phyloP scores from a whole-genome alignment of 2,113 vertebrate genomes.

The Tympanuchus pallidicinctus region DNA sequence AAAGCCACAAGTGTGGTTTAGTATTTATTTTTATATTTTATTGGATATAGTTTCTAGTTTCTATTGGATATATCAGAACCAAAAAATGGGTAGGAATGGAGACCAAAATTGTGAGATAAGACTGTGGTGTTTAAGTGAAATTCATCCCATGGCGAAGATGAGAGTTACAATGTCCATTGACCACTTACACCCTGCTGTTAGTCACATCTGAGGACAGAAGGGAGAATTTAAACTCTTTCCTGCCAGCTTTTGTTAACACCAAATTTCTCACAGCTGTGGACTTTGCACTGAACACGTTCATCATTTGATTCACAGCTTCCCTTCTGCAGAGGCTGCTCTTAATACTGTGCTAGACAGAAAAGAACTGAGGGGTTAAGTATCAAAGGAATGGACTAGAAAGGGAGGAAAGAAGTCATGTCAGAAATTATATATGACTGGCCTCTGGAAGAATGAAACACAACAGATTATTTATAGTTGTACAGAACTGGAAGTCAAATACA shows the following conservation, averaged over 20 bases:
- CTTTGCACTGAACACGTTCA: not conserved
- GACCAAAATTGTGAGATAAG: slow-evolving; percentile 11
- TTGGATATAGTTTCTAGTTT: not conserved
- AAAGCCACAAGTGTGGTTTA: not conserved
- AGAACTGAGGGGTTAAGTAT: slow-evolving; percentile 1
- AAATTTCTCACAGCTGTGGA: slow-evolving; percentile 17
- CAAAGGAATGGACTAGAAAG: slow-evolving; percentile 19
- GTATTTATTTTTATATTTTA: not conserved
- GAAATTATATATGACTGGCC: slow-evolving; percentile 20
- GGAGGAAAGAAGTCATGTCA: slow-evolving; percentile 1
- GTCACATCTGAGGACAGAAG: slow-evolving; percentile 39
- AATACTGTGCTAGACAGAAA: not conserved
- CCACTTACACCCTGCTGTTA: slow-evolving; percentile 48
- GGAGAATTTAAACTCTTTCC: slow-evolving; percentile 57
- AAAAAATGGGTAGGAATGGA: slow-evolving; percentile 39
- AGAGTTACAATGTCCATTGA: not conserved
- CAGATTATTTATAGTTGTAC: slow-evolving; percentile 40
- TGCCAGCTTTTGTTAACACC: slow-evolving; percentile 32
- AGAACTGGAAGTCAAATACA: slow-evolving; percentile 32
- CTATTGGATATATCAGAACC: not conserved
- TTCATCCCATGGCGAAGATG: slow-evolving; percentile 27
- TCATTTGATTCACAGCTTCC: slow-evolving; percentile 50
- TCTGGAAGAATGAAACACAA: slow-evolving; percentile 2
- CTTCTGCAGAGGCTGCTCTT: slow-evolving; percentile 6
- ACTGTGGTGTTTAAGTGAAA: not conserved